phyloP scores from a whole-genome alignment of 2,888 invertebrate species.

The Ephialtes manifestator region DNA sequence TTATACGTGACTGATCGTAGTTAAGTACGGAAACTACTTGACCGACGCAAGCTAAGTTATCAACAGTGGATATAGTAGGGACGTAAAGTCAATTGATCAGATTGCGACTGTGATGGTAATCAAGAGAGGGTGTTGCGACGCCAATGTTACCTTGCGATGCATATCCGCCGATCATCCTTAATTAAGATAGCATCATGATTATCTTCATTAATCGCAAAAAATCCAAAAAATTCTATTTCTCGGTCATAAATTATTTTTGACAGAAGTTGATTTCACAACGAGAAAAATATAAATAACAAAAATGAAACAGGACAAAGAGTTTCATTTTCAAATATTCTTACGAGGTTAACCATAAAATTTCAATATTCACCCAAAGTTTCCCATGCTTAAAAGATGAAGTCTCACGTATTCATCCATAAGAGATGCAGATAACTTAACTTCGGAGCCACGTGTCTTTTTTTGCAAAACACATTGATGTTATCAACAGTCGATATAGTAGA shows the following conservation, averaged over 20 bases:
- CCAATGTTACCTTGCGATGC: not conserved
- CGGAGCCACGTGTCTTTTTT: not conserved
- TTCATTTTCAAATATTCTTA: slow-evolving; percentile 23
- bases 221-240: not conserved
- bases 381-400: not conserved
- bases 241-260: not conserved
- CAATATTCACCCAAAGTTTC: not conserved
- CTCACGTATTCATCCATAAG: not conserved
- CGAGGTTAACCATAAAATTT: slow-evolving; percentile 19
- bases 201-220: slow-evolving; percentile 1
- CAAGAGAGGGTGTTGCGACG: slow-evolving; percentile 1
- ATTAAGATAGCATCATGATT: slow-evolving; percentile 13
- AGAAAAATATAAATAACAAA: not conserved
- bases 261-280: not conserved
- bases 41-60: slow-evolving; percentile 1
- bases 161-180: not conserved
- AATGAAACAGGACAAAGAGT: slow-evolving; percentile 19
- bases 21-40: not conserved
- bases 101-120: not conserved
- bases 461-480: no score
- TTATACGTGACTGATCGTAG: not conserved
- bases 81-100: not conserved
- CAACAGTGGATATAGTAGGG: not conserved
- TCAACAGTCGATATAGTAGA: not conserved
- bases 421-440: not conserved